Conservation (phyloP, 1,140 invertebrate genomes). For the Colletes gigas region DNA sequence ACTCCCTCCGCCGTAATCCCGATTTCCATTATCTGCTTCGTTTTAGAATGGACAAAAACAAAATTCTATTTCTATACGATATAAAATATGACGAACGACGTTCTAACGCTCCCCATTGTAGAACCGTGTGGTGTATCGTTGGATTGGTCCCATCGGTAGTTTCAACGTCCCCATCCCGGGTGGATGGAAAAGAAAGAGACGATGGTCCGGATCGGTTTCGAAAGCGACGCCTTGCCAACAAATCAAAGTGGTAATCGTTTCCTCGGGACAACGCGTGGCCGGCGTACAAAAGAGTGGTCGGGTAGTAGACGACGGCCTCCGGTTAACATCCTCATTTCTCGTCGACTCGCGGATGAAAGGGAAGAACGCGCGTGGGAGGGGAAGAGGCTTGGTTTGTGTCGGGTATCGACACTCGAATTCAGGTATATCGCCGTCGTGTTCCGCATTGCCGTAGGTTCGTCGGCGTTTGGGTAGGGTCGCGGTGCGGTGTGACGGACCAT, state of each 20-base stretch:
- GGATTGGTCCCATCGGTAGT: too few species aligned
- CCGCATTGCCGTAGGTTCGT: constrained; percentile 43
- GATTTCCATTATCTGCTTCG: constrained; percentile 1
- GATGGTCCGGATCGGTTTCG: neutral
- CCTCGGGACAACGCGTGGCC: neutral
- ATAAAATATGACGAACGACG: too few species aligned
- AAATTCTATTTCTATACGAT: too few species aligned
- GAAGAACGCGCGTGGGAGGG: constrained; percentile 8
- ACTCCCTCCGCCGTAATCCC: constrained; percentile 2
- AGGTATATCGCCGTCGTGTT: constrained; percentile 25
- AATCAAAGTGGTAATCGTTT: constrained; percentile 17
- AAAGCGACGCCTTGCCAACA: neutral
- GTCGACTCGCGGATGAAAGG: neutral
- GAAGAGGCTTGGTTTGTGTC: constrained; percentile 21
- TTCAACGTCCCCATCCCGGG: too few species aligned
- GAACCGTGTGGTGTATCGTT: too few species aligned
- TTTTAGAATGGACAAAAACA: neutral
- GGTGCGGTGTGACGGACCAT: constrained; percentile 63
- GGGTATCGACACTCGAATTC: constrained; percentile 52
- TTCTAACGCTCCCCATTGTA: too few species aligned
- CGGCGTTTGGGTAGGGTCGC: constrained; percentile 48
- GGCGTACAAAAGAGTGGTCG: neutral
- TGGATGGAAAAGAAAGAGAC: neutral
- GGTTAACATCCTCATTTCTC: constrained; percentile 44
- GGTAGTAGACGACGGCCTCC: neutral